Base-by-base conservation (phyloP, 2,888 invertebrate genomes). In the Spodoptera exigua region DNA sequence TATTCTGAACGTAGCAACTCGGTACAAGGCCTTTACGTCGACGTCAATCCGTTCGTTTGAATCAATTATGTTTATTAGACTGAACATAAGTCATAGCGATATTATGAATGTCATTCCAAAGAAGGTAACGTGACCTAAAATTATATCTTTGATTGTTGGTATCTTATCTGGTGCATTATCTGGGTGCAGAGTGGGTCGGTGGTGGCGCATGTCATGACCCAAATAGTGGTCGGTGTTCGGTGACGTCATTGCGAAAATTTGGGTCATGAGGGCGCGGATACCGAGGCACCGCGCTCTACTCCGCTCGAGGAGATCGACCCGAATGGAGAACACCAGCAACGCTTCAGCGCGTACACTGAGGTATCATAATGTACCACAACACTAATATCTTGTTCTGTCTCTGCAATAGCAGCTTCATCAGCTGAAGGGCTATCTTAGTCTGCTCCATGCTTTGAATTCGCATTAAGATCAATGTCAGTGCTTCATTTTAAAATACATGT, bases 181-280 rank as follows among this genome's bases (percentile, higher is more conserved):
- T 60, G 76, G 75, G 75, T 70, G 70, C 76, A 70, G 78, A 78
- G 72, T 79, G 70, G 75, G 80, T 76, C 77, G 76, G 68, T 70
- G 77, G 71, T 78, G 76, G 82, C 76, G 78, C 78, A 78, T 81
- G 84, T 79, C 79, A 74, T 81, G 90, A 88, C 90, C 92, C 85
- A 91, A 87, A 87, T 90, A 80, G 82, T 85, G 83, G 84, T 81
- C 87, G 83, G 79, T 83, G 84, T 81, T 86, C 84, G 75, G 85
- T 92, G 93, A 93, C 92, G 92, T 92, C 91, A 90, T 80, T 79
- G 80, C 80, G 80, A 83, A 89, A 87, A 93, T 93, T 88, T 92
- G 87, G 93, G 93, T 92, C 92, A 93, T 79, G 86, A 86, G 90
- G 88, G 83, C 91, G 85, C 80, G 76, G 81, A 82, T 72, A 59